Base-by-base conservation (phyloP, 2,797 vertebrate genomes). In the Danio kyathit region DNA sequence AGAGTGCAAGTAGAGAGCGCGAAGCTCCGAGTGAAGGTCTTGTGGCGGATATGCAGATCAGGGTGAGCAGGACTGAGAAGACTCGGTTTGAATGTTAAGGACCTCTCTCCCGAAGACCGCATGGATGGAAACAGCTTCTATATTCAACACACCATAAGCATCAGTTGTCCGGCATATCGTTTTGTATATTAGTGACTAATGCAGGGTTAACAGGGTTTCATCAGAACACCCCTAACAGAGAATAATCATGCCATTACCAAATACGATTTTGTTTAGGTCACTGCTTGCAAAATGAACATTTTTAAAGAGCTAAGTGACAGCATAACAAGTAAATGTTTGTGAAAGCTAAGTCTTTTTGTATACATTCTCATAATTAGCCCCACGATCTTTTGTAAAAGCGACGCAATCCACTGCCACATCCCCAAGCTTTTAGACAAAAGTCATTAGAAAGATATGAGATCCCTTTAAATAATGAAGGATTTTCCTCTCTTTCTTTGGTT, bases 391-490 rank as follows among this genome's bases (percentile, higher is more conserved):
- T 87, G 21, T 82, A 87, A 88, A 80, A 90, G 90, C 91, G 89
- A 90, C 82, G 81, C 71, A 43, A 7, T 74, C 83, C 57, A 61
- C 79, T 89, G 90, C 89, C 89, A 83, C 87, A 89, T 93, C 90
- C 86, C 86, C 86, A 86, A 90, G 90, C 91, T 93, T 92, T 94
- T 89, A 92, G 92, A 93, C 91, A 92, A 94, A 94, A 93, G 92
- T 94, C 91, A 94, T 95, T 92, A 94, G 91, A 94, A 89, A 89
- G 88, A 86, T 92, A 91, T 93, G 92, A 94, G 93, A 93, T 94
- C 93, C 92, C 92, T 94, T 94, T 95, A 93, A 95, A 95, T 94
- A 95, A 94, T 94, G 93, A 92, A 94, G 86, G 72, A 83, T 89
- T 82, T 86, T 87, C 80, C 81, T 87, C 86, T 73, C 51, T 76